A percentile compares a stretch with the other conserved stretches of the same genome.
Conservation (phyloP, 2,888 invertebrate genomes). For the Eupithecia abbreviata region DNA sequence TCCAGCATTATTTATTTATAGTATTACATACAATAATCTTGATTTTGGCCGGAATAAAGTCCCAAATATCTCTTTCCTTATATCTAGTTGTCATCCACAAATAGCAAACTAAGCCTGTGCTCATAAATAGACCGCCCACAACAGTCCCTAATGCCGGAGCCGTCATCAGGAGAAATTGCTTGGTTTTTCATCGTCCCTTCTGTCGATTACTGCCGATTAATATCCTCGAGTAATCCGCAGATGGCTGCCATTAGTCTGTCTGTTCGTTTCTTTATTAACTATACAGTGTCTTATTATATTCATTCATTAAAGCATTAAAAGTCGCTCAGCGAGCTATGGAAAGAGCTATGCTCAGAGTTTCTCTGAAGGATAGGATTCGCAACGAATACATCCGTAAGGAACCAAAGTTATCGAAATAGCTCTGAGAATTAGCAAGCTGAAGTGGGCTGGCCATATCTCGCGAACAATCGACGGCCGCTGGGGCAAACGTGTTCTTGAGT, state of each 20-base stretch:
- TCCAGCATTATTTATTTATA: too few relatives aligned
- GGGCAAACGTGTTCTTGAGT: too few relatives aligned
- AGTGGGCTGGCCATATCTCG: too few relatives aligned
- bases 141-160: conserved; percentile 13
- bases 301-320: not conserved
- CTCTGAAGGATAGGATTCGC: too few relatives aligned
- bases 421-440: too few relatives aligned
- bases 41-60: not conserved
- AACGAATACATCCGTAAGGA: too few relatives aligned
- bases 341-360: too few relatives aligned
- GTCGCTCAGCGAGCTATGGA: too few relatives aligned
- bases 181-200: conserved; percentile 7
- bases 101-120: not conserved
- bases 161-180: conserved; percentile 2
- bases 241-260: conserved; percentile 33
- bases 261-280: conserved; percentile 4
- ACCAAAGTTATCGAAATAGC: too few relatives aligned
- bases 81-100: not conserved
- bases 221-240: conserved; percentile 24
- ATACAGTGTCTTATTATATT: not conserved
- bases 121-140: conserved; percentile 11
- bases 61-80: not conserved
- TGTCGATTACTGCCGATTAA: conserved; percentile 23
- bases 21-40: not conserved
- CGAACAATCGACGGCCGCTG: too few relatives aligned